Conservation (phyloP, 2,888 invertebrate genomes). For the Micoletzkya japonica region DNA sequence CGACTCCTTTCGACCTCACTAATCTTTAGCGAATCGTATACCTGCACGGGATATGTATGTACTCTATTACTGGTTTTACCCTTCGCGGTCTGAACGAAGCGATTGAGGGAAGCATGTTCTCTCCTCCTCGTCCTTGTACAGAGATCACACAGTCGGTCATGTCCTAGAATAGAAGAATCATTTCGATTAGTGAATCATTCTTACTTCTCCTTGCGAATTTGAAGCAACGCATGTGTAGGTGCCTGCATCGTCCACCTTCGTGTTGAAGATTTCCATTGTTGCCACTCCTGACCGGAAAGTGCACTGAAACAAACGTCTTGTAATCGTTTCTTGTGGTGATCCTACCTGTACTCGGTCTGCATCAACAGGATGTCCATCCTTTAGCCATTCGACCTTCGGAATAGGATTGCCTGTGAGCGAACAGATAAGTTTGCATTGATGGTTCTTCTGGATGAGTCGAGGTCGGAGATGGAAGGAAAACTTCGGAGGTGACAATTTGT, state of each 20-base stretch:
- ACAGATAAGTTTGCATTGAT: conserved; percentile 93
- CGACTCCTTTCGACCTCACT: conserved; percentile 28
- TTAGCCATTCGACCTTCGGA: conserved; percentile 75
- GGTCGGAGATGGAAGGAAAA: conserved; percentile 98
- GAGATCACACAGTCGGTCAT: conserved; percentile 93
- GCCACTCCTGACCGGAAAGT: conserved; percentile 90
- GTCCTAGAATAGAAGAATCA: no score
- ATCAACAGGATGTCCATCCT: conserved; percentile 87
- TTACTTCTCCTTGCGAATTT: conserved; percentile 84
- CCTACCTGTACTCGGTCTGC: conserved; percentile 70
- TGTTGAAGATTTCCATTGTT: conserved; percentile 92
- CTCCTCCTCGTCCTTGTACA: conserved; percentile 78
- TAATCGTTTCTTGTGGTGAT: no score
- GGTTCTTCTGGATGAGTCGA: conserved; percentile 91
- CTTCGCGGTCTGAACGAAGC: conserved; percentile 39
- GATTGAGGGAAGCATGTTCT: conserved; percentile 38
- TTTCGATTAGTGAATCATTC: not conserved
- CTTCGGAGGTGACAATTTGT: conserved; percentile 86
- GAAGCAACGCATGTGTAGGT: conserved; percentile 91
- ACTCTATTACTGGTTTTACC: conserved; percentile 11
- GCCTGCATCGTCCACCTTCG: conserved; percentile 90
- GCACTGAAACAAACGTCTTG: no score
- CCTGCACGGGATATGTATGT: conserved; percentile 9
- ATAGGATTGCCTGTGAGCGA: conserved; percentile 92
- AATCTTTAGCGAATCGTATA: conserved; percentile 34